Evolutionary conservation across 2,797 vertebrate species (phyloP).

Genomic region (Sebastiscus albofasciatus): DNA sequence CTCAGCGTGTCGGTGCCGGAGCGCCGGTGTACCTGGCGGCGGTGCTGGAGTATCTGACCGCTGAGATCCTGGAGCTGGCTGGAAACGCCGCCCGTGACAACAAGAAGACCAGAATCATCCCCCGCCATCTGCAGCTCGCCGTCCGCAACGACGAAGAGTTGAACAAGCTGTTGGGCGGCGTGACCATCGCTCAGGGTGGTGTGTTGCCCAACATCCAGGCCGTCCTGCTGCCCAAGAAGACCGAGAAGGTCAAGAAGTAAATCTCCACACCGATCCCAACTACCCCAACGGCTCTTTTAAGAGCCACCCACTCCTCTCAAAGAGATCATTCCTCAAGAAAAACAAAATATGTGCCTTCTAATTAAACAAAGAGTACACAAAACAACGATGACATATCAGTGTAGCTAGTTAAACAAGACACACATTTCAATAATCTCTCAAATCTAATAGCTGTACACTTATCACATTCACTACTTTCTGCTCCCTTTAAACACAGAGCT

Average conservation of each 20-base stretch:
- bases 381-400: background rate
- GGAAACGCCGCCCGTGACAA: constrained; percentile 52
- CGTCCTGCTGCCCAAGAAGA: constrained; percentile 34
- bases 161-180: constrained; percentile 50
- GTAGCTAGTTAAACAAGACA: no score
- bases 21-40: constrained; percentile 25
- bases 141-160: constrained; percentile 67
- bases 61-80: constrained; percentile 45
- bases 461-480: no score
- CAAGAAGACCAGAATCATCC: constrained; percentile 54
- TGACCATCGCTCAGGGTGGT: constrained; percentile 69
- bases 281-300: background rate
- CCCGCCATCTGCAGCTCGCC: constrained; percentile 69
- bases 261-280: rapidly evolving
- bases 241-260: constrained; percentile 1
- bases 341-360: background rate
- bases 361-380: background rate
- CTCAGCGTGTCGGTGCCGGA: background rate
- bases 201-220: constrained; percentile 64
- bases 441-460: no score
- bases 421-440: no score
- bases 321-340: background rate
- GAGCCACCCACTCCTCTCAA: background rate
- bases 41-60: constrained; percentile 26
- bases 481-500: no score